phyloP scores from a whole-genome alignment of 2,797 vertebrate species.

The Labeo calbasu region DNA sequence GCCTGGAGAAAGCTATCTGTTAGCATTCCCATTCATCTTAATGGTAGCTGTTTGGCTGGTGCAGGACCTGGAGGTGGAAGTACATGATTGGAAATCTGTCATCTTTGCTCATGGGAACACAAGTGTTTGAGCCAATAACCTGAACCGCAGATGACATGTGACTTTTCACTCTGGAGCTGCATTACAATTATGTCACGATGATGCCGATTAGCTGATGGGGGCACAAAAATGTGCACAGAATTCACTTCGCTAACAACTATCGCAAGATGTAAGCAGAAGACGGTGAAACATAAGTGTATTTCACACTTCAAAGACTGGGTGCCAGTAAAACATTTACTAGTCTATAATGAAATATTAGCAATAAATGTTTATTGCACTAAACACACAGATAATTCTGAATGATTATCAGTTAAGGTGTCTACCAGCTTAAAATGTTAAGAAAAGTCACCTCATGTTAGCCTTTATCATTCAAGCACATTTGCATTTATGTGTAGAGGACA shows the following conservation, averaged over 20 bases:
- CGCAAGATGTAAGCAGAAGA: background rate
- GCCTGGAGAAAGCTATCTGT: constrained; percentile 23
- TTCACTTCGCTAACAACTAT: background rate
- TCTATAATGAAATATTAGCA: background rate
- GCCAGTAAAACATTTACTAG: background rate
- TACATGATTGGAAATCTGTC: constrained; percentile 25
- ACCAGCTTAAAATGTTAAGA: background rate
- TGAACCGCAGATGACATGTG: background rate
- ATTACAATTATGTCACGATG: background rate
- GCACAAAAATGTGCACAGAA: constrained; percentile 1
- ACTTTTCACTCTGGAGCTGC: constrained; percentile 3
- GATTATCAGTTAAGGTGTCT: background rate
- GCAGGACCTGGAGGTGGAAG: constrained; percentile 5
- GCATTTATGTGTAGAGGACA: too few relatives aligned
- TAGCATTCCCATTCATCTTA: constrained; percentile 33
- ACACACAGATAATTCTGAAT: background rate
- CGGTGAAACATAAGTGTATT: background rate
- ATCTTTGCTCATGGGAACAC: constrained; percentile 19
- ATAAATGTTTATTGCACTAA: background rate
- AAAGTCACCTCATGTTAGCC: background rate
- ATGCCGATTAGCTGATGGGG: constrained; percentile 4
- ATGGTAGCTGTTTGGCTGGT: constrained; percentile 9
- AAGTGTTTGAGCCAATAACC: constrained; percentile 26
- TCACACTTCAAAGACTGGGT: background rate
- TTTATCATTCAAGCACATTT: background rate